Evolutionary conservation across 2,888 invertebrate species (phyloP).

Genomic region (Megalurothrips usitatus): DNA sequence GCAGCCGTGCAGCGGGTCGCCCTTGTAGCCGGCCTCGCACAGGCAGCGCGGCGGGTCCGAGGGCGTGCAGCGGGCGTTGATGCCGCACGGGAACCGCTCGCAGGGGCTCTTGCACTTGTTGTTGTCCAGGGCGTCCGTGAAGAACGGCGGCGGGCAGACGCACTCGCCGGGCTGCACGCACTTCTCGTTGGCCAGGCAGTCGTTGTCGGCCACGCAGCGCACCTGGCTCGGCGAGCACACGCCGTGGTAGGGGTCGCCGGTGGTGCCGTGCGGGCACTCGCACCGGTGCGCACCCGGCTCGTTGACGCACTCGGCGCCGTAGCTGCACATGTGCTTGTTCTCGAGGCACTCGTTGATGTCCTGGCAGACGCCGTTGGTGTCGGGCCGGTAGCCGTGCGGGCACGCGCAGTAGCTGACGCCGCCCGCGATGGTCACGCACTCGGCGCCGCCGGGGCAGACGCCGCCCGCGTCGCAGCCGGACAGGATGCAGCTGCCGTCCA

Average conservation of each 20-base stretch:
- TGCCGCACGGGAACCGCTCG: constrained; percentile 82
- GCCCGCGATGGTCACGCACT: constrained; percentile 84
- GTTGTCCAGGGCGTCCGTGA: constrained; percentile 72
- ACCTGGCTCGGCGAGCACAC: constrained; percentile 78
- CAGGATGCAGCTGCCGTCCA: constrained; percentile 77
- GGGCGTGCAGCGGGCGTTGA: constrained; percentile 84
- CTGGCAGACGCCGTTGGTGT: constrained; percentile 73
- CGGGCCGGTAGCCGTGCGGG: constrained; percentile 76
- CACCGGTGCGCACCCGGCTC: constrained; percentile 72
- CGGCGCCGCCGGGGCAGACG: constrained; percentile 79
- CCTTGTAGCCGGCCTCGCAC: constrained; percentile 81
- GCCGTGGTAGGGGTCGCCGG: constrained; percentile 76
- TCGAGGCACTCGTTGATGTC: constrained; percentile 79
- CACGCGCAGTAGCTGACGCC: constrained; percentile 91
- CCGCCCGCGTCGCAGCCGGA: constrained; percentile 77
- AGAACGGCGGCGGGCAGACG: constrained; percentile 85
- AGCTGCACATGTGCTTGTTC: constrained; percentile 72
- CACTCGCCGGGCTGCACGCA: constrained; percentile 90
- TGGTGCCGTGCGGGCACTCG: constrained; percentile 73
- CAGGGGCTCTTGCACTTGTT: constrained; percentile 90
- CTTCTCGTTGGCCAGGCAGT: constrained; percentile 81
- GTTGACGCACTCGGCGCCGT: constrained; percentile 82
- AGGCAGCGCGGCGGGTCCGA: constrained; percentile 84
- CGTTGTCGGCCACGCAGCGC: constrained; percentile 73
- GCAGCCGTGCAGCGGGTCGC: constrained; percentile 79